Evolutionary conservation across 1,140 invertebrate genomes (phyloP).

Genomic region (Onthophagus taurus): DNA sequence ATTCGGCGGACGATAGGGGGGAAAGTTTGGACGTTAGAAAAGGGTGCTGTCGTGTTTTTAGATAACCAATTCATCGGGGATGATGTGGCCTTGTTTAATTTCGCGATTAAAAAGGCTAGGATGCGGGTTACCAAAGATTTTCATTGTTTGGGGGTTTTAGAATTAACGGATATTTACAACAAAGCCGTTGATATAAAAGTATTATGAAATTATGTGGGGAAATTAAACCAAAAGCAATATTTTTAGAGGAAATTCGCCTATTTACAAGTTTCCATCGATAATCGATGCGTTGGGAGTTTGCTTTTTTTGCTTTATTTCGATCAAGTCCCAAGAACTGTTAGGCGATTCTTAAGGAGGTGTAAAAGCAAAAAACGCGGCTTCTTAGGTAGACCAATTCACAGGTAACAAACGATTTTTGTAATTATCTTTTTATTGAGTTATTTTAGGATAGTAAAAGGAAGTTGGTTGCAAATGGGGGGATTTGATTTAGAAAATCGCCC

Average conservation of each 20-base stretch:
- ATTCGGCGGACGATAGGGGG: constrained; percentile 14
- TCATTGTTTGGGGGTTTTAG: constrained; percentile 32
- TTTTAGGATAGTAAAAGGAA: constrained; percentile 40
- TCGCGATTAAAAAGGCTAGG: constrained; percentile 36
- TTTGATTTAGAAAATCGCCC: constrained; percentile 34
- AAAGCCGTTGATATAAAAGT: constrained; percentile 8
- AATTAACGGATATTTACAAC: constrained; percentile 31
- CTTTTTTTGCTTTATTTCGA: constrained; percentile 41
- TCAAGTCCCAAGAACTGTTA: constrained; percentile 40
- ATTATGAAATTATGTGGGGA: neutral
- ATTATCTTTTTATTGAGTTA: constrained; percentile 3
- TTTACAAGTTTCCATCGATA: constrained; percentile 39
- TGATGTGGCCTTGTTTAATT: constrained; percentile 35
- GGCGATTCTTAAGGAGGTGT: constrained; percentile 42
- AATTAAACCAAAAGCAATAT: constrained; percentile 1
- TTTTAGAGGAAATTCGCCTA: constrained; percentile 44
- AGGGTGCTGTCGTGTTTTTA: constrained; percentile 36
- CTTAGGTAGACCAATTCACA: constrained; percentile 38
- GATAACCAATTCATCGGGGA: constrained; percentile 40
- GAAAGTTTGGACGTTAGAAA: constrained; percentile 24
- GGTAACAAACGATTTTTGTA: constrained; percentile 21
- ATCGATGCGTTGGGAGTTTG: constrained; percentile 22
- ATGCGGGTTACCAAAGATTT: constrained; percentile 37
- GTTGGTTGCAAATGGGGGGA: constrained; percentile 46
- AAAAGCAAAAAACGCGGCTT: constrained; percentile 37